Percentiles rank a stretch among this genome's conserved stretches.
phyloP scores from a whole-genome alignment of 2,113 vertebrate genomes.

The Cacatua alba region DNA sequence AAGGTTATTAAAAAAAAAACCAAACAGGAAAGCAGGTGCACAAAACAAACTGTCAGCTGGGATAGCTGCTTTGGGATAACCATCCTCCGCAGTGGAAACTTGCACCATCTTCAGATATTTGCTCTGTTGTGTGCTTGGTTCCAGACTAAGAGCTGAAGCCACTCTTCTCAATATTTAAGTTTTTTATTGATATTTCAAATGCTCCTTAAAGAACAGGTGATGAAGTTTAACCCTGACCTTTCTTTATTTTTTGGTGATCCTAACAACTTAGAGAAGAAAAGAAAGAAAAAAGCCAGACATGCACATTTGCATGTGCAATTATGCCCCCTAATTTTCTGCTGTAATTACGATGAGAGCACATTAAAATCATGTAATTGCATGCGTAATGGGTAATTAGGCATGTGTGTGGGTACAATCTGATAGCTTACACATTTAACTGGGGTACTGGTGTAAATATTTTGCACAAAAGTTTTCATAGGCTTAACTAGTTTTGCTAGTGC shows the following conservation, averaged over 20 bases:
- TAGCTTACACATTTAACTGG: neutral
- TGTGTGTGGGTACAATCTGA: neutral
- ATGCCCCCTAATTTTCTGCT: neutral
- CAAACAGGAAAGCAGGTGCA: neutral
- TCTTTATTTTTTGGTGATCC: fast-evolving
- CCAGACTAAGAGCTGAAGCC: neutral
- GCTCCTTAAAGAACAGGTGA: neutral
- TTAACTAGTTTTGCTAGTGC: neutral
- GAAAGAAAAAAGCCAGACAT: neutral
- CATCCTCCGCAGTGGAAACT: neutral
- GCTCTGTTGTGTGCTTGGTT: neutral
- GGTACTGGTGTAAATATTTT: neutral
- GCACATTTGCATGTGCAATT: neutral
- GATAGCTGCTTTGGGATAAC: neutral
- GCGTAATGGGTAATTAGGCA: neutral
- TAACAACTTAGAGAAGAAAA: neutral
- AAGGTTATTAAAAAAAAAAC: neutral
- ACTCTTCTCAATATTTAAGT: neutral
- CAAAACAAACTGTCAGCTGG: neutral
- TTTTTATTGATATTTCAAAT: neutral
- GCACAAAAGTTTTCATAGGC: neutral
- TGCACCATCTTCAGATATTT: neutral
- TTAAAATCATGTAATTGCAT: slow-evolving; percentile 4
- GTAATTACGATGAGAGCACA: neutral
- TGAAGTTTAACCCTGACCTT: neutral